Percentiles rank a stretch among this genome's conserved stretches.
These are phyloP conservation scores for Plagodis pulveraria DNA, from an alignment of 2,888 invertebrate genomes.

Conservation along the genomic window DNA sequence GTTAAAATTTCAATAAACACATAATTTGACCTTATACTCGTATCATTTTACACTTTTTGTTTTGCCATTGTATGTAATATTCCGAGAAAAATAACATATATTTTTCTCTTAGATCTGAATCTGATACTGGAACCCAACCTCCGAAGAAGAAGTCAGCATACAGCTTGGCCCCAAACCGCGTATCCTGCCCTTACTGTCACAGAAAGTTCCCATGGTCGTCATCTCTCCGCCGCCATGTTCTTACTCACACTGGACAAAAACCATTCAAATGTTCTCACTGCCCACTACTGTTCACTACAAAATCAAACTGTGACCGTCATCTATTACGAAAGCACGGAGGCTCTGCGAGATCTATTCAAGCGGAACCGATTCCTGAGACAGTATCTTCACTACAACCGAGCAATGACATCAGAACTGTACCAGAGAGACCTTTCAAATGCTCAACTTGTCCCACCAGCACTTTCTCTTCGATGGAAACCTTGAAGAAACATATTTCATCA, in stretches of 20 bases:
- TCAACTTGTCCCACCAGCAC: slow-evolving; percentile 93
- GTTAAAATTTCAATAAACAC: slow-evolving; percentile 43
- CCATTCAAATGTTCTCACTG: slow-evolving; percentile 98
- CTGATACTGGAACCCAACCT: slow-evolving; percentile 81
- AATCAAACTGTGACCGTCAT: slow-evolving; percentile 98
- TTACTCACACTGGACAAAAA: slow-evolving; percentile 98
- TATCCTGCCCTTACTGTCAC: slow-evolving; percentile 96
- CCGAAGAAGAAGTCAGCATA: slow-evolving; percentile 97
- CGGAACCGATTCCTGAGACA: slow-evolving; percentile 67
- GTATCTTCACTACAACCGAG: slow-evolving; percentile 57
- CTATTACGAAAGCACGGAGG: slow-evolving; percentile 92
- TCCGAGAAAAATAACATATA: too few species aligned
- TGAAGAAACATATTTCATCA: slow-evolving; percentile 91
- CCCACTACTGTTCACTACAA: slow-evolving; percentile 96
- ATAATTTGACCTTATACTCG: too few species aligned
- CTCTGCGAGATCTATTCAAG: slow-evolving; percentile 74
- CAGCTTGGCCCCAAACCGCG: slow-evolving; percentile 96
- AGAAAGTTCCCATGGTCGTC: slow-evolving; percentile 99
- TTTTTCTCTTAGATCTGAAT: slow-evolving; percentile 85
- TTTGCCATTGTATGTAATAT: too few species aligned
- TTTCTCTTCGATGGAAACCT: slow-evolving; percentile 91
- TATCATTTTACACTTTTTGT: too few species aligned
- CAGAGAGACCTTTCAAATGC: slow-evolving; percentile 92
- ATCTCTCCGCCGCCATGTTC: slow-evolving; percentile 96
- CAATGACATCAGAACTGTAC: slow-evolving; percentile 86